Percentiles rank a stretch among this genome's conserved stretches.
Conservation (phyloP, 2,797 vertebrate genomes). For the Odontamblyopus lacepedii region DNA sequence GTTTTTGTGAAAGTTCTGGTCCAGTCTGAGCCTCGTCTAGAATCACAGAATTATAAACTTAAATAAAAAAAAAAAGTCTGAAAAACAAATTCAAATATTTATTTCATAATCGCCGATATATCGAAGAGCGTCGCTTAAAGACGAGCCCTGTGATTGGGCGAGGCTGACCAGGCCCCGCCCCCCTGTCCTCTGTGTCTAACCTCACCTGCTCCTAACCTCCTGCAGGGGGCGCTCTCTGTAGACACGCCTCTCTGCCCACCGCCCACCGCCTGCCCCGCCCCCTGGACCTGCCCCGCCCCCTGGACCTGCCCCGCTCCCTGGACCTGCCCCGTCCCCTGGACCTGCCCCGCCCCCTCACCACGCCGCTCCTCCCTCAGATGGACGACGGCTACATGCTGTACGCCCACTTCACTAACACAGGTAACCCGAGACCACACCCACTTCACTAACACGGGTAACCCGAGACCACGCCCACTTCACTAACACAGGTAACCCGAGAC, state of each 20-base stretch:
- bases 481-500: no score
- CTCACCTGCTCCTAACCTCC: constrained; percentile 37
- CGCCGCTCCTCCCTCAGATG: constrained; percentile 68
- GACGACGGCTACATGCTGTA: constrained; percentile 79
- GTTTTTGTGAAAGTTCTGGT: not conserved
- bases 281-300: constrained; percentile 17
- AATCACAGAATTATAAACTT: not conserved
- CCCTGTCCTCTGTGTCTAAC: constrained; percentile 6
- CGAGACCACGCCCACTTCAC: no score
- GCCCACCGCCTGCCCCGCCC: constrained; percentile 81
- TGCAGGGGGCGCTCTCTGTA: constrained; percentile 84
- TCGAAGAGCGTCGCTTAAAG: not conserved
- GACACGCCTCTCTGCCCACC: constrained; percentile 80
- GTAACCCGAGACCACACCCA: constrained; percentile 22
- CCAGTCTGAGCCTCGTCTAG: not conserved
- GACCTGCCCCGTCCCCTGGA: constrained; percentile 35
- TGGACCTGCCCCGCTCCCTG: constrained; percentile 75
- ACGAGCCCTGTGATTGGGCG: not conserved
- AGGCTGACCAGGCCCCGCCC: not conserved
- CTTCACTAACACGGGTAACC: no score
- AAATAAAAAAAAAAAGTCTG: no score
- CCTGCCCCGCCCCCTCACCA: constrained; percentile 29
- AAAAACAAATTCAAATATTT: no score
- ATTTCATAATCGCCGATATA: no score
- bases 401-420: constrained; percentile 64